Conservation (phyloP, 2,113 vertebrate genomes). For the Mesitornis unicolor region DNA sequence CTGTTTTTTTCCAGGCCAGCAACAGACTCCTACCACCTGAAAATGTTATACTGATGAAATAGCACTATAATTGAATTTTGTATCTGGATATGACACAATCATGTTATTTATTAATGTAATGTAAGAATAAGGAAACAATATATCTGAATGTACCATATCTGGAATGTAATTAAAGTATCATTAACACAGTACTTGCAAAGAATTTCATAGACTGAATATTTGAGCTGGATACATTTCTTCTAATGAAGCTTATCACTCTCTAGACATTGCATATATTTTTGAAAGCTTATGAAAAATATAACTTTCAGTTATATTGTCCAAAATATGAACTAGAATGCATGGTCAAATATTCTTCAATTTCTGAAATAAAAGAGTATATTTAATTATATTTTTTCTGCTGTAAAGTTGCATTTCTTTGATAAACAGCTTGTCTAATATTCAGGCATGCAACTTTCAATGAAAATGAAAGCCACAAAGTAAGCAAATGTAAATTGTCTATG, state of each 20-base stretch:
- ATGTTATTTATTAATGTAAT: not conserved
- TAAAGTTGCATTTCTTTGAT: not conserved
- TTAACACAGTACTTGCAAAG: not conserved
- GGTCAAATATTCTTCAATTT: not conserved
- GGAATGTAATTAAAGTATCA: not conserved
- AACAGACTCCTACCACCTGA: not conserved
- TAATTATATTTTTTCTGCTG: not conserved
- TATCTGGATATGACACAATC: not conserved
- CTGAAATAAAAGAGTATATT: not conserved
- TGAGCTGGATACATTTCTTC: not conserved
- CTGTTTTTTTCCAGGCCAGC: not conserved
- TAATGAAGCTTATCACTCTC: not conserved
- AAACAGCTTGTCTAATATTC: not conserved
- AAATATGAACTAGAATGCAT: not conserved
- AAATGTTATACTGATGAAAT: not conserved
- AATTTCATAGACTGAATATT: not conserved
- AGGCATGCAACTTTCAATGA: not conserved
- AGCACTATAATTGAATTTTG: not conserved
- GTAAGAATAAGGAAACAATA: not conserved
- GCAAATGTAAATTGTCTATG: not conserved
- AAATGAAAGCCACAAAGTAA: not conserved
- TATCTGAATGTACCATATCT: not conserved
- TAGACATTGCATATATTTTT: not conserved
- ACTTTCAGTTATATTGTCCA: not conserved
- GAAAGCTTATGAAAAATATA: not conserved